Evolutionary conservation across 2,797 vertebrate species (phyloP), one percentile per base, ranked within the genome.

Genomic region (Periparus ater): DNA sequence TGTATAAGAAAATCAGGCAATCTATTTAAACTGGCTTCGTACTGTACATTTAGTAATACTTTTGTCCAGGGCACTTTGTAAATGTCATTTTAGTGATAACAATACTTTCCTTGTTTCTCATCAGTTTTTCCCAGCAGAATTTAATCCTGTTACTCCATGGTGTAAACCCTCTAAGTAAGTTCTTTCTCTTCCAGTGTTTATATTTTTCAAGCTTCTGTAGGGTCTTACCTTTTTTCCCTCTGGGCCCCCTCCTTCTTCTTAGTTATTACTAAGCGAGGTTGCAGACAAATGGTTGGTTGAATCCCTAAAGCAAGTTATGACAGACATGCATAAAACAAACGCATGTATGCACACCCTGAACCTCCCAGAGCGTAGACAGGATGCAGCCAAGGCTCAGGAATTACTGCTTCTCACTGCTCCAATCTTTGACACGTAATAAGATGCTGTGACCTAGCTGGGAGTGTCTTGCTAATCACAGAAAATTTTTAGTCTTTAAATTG

Each of bases 291-390:
- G 62, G 55, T 85, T 95, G 89, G 89, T 86, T 93, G 89, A 94
- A 90, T 90, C 95, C 63, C 76, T 76, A 61, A 78, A 91, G 85
- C 92, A 96, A 97, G 85, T 96, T 95, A 63, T 76, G 70, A 93
- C 91, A 96, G 92, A 91, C 82, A 83, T 32, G 45, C 34, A 84
- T 44, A 73, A 90, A 93, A 81, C 30, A 92, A 96, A 90, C 29
- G 88, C 58, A 86, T 0, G 3, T 73, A 61, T 29, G 84, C 88
- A 96, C 83, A 76, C 91, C 89, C 91, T 91, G 76, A 92, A 88
- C 88, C 45, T 79, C 94, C 94, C 95, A 95, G 60, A 95, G 95
- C 70, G 0, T 17, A 88, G 87, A 94, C 58, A 84, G 67, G 63
- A 91, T 92, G 73, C 79, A 92, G 70, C 77, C 76, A 90, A 89